Evolutionary conservation across 2,113 vertebrate species (phyloP).

Genomic region (Carassius gibelio): DNA sequence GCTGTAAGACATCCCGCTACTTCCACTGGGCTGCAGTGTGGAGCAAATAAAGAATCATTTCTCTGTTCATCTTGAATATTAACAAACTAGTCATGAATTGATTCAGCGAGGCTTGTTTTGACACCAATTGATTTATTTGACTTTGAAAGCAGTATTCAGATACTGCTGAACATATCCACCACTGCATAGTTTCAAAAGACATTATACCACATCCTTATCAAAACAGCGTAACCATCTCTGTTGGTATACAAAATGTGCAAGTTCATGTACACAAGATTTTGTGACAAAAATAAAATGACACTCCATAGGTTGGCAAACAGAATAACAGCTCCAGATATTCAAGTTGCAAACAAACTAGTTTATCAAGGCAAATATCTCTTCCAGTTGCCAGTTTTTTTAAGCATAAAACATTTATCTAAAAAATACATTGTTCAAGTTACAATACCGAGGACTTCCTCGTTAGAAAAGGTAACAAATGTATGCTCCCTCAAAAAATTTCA

Average conservation of each 20-base stretch:
- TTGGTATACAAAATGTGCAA: background rate
- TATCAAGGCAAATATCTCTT: background rate
- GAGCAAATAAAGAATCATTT: background rate
- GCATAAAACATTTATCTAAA: constrained; percentile 2
- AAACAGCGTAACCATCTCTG: background rate
- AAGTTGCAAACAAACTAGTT: constrained; percentile 19
- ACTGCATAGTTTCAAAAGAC: background rate
- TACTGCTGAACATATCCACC: no score
- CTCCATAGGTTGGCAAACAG: no score
- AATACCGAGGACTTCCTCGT: background rate
- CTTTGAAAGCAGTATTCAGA: background rate
- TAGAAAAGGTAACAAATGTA: constrained; percentile 6
- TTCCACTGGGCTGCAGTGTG: constrained; percentile 30
- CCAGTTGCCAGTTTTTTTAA: no score
- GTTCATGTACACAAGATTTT: constrained; percentile 1
- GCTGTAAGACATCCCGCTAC: background rate
- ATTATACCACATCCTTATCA: background rate
- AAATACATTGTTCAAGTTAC: background rate
- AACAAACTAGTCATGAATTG: background rate
- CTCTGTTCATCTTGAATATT: background rate
- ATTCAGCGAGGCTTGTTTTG: background rate
- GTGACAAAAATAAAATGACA: background rate
- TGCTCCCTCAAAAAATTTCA: background rate
- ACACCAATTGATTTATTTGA: background rate
- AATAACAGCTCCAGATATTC: background rate